These are phyloP conservation scores for Gymnothorax javanicus DNA, from an alignment of 2,797 vertebrate genomes.

Conservation along the genomic window DNA sequence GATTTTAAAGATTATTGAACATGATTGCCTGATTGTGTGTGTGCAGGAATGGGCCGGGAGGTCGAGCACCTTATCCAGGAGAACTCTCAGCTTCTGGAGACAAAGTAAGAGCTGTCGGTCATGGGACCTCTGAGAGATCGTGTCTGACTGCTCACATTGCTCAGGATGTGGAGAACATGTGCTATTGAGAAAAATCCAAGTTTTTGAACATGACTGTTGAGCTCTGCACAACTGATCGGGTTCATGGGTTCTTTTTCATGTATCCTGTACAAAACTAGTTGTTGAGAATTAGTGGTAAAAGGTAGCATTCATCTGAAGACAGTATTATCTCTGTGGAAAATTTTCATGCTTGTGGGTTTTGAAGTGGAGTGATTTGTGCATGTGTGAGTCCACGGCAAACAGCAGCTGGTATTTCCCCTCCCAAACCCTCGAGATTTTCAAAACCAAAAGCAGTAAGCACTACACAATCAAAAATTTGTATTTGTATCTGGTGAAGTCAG, in stretches of 20 bases:
- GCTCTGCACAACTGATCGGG: neutral
- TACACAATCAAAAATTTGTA: neutral
- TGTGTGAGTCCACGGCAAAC: neutral
- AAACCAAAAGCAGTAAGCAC: neutral
- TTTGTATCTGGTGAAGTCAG: neutral
- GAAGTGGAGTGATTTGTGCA: neutral
- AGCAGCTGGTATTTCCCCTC: neutral
- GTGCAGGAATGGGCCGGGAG: slow-evolving; percentile 94
- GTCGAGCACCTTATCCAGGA: slow-evolving; percentile 97
- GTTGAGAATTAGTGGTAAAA: neutral
- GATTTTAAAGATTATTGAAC: slow-evolving; percentile 19
- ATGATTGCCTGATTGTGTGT: slow-evolving; percentile 46
- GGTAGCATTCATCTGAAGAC: neutral
- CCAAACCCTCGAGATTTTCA: neutral
- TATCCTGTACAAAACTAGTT: neutral
- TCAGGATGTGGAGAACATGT: neutral
- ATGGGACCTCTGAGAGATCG: neutral
- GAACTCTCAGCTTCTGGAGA: slow-evolving; percentile 93
- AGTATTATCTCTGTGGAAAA: neutral
- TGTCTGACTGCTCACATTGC: neutral
- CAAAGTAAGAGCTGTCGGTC: slow-evolving; percentile 79
- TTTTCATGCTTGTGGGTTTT: neutral
- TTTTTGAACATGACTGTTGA: neutral
- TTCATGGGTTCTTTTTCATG: neutral
- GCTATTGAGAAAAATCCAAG: neutral